These are phyloP conservation scores for Azorinus chamasolen DNA, from an alignment of 2,888 invertebrate genomes.

Conservation along the genomic window DNA sequence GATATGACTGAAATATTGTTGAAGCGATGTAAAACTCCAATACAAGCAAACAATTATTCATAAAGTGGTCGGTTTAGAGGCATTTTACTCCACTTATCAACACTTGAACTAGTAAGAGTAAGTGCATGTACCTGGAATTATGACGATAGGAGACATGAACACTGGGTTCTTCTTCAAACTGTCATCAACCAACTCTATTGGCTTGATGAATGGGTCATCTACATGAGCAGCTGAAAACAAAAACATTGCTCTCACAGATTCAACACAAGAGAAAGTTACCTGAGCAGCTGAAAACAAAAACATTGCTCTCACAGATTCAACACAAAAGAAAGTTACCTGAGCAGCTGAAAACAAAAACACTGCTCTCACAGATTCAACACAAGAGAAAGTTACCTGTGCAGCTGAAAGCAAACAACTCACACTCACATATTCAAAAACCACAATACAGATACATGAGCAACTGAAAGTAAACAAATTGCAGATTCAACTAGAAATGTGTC, in stretches of 20 bases:
- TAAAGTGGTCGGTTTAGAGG: no score
- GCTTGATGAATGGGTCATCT: constrained; percentile 84
- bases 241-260: no score
- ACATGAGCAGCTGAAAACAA: constrained; percentile 70
- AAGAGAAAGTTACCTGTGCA: constrained; percentile 66
- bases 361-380: no score
- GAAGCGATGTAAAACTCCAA: no score
- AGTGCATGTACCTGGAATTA: constrained; percentile 87
- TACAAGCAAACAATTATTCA: no score
- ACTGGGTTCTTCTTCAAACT: constrained; percentile 82
- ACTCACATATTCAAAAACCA: no score
- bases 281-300: constrained; percentile 51
- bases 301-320: no score
- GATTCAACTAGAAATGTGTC: background rate
- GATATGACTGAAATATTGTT: no score
- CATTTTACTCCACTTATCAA: no score
- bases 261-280: constrained; percentile 60
- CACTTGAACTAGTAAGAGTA: no score
- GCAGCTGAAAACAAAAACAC: constrained; percentile 21
- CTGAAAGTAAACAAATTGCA: background rate
- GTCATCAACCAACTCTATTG: constrained; percentile 84
- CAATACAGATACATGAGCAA: background rate
- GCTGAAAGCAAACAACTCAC: no score
- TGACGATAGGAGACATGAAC: constrained; percentile 86
- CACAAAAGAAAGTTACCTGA: constrained; percentile 66